These are phyloP conservation scores for Mustela nigripes DNA, from an alignment of 2,113 vertebrate genomes.

Conservation along the genomic window DNA sequence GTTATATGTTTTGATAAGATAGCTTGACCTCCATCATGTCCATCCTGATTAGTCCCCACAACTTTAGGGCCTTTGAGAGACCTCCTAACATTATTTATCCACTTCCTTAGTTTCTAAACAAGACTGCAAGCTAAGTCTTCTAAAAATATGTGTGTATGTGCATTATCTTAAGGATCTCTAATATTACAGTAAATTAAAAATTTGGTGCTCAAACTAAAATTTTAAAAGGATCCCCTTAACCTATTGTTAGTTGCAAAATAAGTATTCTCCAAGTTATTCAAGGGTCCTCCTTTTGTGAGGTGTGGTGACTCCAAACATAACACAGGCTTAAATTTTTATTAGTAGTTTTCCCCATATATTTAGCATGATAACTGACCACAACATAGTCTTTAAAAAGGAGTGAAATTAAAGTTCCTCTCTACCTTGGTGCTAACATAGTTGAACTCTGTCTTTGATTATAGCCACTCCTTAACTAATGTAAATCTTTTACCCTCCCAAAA, in stretches of 20 bases:
- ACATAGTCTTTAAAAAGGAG: constrained; percentile 29
- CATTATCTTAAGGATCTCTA: constrained; percentile 28
- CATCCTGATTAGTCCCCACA: background rate
- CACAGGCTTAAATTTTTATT: background rate
- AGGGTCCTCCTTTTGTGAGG: background rate
- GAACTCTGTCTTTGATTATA: constrained; percentile 16
- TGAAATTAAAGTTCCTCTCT: background rate
- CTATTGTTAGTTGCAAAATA: background rate
- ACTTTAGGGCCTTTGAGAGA: constrained; percentile 20
- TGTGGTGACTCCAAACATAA: background rate
- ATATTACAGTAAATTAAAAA: constrained; percentile 50
- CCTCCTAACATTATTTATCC: background rate
- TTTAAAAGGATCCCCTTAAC: constrained; percentile 27
- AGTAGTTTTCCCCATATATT: background rate
- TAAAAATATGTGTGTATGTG: background rate
- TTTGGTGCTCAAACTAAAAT: constrained; percentile 9
- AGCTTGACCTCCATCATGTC: background rate
- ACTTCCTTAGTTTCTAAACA: constrained; percentile 27
- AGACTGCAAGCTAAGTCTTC: constrained; percentile 8
- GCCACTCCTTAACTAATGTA: background rate
- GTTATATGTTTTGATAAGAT: constrained; percentile 12
- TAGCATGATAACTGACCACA: background rate
- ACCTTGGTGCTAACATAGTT: background rate
- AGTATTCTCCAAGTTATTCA: background rate
- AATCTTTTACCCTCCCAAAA: background rate